Evolutionary conservation across 2,797 vertebrate species (phyloP).

Genomic region (Apogon talboti): DNA sequence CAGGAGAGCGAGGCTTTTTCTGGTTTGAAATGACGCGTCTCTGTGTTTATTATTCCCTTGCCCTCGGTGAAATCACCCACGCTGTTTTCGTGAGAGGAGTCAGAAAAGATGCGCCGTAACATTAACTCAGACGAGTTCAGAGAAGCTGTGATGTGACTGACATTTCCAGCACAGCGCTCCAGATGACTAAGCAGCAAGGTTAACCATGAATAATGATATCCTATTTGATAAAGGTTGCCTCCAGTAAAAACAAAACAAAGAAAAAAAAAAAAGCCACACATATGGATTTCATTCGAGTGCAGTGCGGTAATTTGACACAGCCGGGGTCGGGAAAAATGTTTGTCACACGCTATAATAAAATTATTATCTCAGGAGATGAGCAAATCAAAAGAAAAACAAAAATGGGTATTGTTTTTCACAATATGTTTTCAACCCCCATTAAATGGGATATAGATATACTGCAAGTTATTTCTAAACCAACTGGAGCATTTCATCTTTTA

Average conservation of each 20-base stretch:
- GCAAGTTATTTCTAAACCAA: conserved; percentile 1
- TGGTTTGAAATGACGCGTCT: conserved; percentile 19
- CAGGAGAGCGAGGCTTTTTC: conserved; percentile 2
- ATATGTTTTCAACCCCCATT: background rate
- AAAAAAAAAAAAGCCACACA: conserved; percentile 17
- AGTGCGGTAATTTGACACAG: conserved; percentile 16
- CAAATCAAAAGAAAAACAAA: no score
- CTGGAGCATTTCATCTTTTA: background rate
- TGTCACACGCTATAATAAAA: conserved; percentile 1
- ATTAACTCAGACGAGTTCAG: conserved; percentile 37
- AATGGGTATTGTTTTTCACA: background rate
- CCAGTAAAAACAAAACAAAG: background rate
- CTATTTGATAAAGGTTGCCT: conserved; percentile 38
- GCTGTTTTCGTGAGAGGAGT: conserved; percentile 24
- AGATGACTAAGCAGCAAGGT: conserved; percentile 53
- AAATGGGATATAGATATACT: background rate
- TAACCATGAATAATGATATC: conserved; percentile 57
- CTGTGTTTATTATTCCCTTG: conserved; percentile 30
- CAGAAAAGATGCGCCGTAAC: conserved; percentile 25
- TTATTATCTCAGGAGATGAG: background rate
- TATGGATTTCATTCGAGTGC: conserved; percentile 26
- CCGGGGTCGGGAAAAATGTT: background rate
- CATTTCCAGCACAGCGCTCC: conserved; percentile 44
- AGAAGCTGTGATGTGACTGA: conserved; percentile 34
- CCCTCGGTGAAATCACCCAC: conserved; percentile 38